These are phyloP conservation scores for Lepilemur septentrionalis DNA, from an alignment of 2,797 vertebrate genomes.

Conservation along the genomic window DNA sequence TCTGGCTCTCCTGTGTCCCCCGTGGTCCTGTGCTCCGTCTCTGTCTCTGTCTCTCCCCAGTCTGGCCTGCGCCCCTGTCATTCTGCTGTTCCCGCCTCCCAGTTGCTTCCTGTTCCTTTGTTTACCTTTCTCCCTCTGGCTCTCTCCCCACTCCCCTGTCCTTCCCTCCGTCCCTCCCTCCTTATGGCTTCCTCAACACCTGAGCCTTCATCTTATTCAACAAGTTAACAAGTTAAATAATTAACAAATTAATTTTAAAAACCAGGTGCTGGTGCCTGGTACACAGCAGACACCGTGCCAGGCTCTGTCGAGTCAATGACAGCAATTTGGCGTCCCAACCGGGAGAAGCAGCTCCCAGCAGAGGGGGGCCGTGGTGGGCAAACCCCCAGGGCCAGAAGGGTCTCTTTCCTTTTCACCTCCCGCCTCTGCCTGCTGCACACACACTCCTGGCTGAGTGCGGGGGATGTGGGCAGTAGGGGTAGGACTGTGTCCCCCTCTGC, in stretches of 20 bases:
- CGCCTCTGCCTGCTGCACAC: too few species aligned
- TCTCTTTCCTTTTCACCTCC: too few species aligned
- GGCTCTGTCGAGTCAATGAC: not conserved
- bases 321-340: not conserved
- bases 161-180: not conserved
- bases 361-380: not conserved
- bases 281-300: not conserved
- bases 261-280: not conserved
- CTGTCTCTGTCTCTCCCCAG: not conserved
- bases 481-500: not conserved
- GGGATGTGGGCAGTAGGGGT: not conserved
- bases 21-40: not conserved
- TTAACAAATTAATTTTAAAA: not conserved
- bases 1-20: not conserved
- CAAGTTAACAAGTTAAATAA: not conserved
- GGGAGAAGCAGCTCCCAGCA: not conserved
- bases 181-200: not conserved
- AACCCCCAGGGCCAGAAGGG: too few species aligned
- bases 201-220: not conserved
- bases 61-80: not conserved
- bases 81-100: too few species aligned
- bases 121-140: not conserved
- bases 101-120: too few species aligned
- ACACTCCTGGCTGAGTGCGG: not conserved
- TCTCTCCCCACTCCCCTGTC: not conserved